Evolutionary conservation across 2,113 vertebrate species (phyloP), one percentile per base, ranked within the genome.

Genomic region (Gila orcuttii): DNA sequence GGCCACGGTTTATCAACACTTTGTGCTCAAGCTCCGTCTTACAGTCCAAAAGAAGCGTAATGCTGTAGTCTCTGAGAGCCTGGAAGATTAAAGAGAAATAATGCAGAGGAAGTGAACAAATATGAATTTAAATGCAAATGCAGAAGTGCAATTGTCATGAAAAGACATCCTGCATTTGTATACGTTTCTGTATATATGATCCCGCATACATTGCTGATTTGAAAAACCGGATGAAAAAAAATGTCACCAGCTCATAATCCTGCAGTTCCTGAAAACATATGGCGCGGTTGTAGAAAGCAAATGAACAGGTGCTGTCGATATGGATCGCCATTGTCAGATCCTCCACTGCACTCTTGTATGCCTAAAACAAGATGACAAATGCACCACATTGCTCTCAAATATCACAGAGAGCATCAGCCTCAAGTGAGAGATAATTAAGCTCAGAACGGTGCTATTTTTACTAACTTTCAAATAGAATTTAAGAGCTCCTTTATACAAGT

Each of bases 221-320:
- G 3, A 39, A 28, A 69, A 62, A 57, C 2, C 7, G 6, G 15
- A 57, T 78, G 23, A 25, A 68, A 83, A 76, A 12, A 60, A 45
- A 66, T 1, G 45, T 75, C 90, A 96, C 95, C 92, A 92, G 89
- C 69, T 89, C 79, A 88, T 93, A 90, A 83, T 95, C 91, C 77
- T 89, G 91, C 86, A 94, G 90, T 73, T 93, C 90, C 52, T 95
- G 93, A 59, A 93, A 94, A 88, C 94, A 95, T 69, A 96, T 47
- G 9, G 93, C 94, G 90, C 96, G 95, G 87, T 96, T 96, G 88
- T 96, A 96, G 91, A 93, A 95, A n/a, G 94, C 94, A 88, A 94
- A 60, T 55, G 91, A 88, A 52, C 90, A 93, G 23, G 74, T 89
- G 82, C 90, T 90, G 86, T 94, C 89, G 52, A 95, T 90, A 57